Evolutionary conservation across 2,888 invertebrate species (phyloP), one percentile per base, ranked within the genome.

Genomic region (Aphelenchoides bicaudatus): DNA sequence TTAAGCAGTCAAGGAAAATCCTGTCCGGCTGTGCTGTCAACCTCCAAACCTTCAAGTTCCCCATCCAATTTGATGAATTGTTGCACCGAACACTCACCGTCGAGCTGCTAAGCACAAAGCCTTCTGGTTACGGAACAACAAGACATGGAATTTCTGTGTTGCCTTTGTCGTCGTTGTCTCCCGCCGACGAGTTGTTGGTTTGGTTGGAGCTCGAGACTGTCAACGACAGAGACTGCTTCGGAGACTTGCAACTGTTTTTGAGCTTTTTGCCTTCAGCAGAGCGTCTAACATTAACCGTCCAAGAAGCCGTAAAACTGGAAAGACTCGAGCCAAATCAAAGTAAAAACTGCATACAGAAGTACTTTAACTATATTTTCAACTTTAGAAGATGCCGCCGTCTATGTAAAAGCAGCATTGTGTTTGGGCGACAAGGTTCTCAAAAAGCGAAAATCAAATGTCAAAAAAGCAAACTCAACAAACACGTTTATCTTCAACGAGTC

Each of bases 401-500:
- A 81, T 65, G 83, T 83, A 1, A 83, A 83, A 80, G 52, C 30
- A 6, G n/a, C 19, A 19, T 30, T 51, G 28, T 10, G 21, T 51
- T 23, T 16, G 34, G 37, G 39, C 37, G 81, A 80, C 1, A 82
- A 82, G 66, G 76, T 80, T 31, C 61, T 83, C 46, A 84, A 84
- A 71, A 83, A 83, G 66, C 80, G 82, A 60, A 84, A 83, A 67
- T 82, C 84, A 0, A 79, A 80, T n/a, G 80, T 82, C 3, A 81
- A 82, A 30, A 80, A 82, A 38, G 43, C 23, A 13, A 37, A 55
- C 0, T 29, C 21, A 21, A 28, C 51, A 10, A 82, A 82, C 65
- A 82, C 82, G 1, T 84, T 84, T 0, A 81, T 83, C 1, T 84
- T 84, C 80, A 84, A 84, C 68, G 84, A 84, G 65, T 83, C 82